phyloP scores from a whole-genome alignment of 2,797 vertebrate genomes.

The Channa striata region DNA sequence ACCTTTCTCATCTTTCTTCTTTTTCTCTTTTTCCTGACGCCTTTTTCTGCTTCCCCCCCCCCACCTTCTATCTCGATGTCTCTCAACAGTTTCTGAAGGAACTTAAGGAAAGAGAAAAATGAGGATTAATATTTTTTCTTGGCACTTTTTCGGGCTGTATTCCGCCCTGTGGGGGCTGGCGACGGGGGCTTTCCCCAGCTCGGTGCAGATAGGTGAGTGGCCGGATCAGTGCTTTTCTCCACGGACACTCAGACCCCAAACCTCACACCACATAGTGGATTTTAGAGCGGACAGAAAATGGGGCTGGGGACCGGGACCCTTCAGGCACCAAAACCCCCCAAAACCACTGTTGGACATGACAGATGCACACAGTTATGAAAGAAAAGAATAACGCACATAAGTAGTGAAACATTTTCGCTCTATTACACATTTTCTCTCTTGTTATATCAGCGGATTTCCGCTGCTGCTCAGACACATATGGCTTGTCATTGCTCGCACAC shows the following conservation, averaged over 20 bases:
- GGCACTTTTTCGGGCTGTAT: constrained; percentile 96
- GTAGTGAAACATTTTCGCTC: constrained; percentile 5
- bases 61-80: constrained; percentile 88
- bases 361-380: background rate
- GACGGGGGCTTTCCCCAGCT: constrained; percentile 99
- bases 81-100: constrained; percentile 90
- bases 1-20: constrained; percentile 65
- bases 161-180: constrained; percentile 95
- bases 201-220: constrained; percentile 98
- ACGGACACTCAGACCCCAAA: constrained; percentile 51
- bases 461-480: constrained; percentile 14
- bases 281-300: constrained; percentile 24
- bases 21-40: constrained; percentile 73
- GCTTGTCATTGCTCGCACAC: constrained; percentile 26
- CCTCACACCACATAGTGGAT: constrained; percentile 38
- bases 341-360: constrained; percentile 12
- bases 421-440: background rate
- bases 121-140: constrained; percentile 93
- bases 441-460: background rate
- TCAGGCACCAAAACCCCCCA: constrained; percentile 5
- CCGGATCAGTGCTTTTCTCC: constrained; percentile 65
- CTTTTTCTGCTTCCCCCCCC: constrained; percentile 75
- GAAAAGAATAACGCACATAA: constrained; percentile 11
- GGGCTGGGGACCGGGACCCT: constrained; percentile 10
- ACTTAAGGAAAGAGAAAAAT: constrained; percentile 90